A percentile compares a stretch with the other conserved stretches of the same genome.
Evolutionary conservation across 53 echinoderm and acorn worm species (phyloP).

Genomic region (Stichopus horrens): DNA sequence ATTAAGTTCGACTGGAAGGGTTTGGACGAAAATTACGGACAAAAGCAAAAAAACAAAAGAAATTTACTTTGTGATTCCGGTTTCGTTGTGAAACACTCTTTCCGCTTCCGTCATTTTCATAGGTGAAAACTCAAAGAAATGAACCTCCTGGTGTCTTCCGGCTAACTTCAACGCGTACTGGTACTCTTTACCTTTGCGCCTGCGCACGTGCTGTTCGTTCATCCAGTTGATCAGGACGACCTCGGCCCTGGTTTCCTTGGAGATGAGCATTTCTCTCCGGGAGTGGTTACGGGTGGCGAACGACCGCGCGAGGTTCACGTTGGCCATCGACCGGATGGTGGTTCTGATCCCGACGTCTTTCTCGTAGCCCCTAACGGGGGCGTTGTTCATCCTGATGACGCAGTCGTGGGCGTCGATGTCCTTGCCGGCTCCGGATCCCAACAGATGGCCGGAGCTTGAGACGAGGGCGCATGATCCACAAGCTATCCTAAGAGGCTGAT

Average conservation of each 20-base stretch:
- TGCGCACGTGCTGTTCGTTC: slow-evolving; percentile 62
- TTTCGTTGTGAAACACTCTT: slow-evolving; percentile 73
- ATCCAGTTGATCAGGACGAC: slow-evolving; percentile 86
- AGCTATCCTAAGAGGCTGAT: slow-evolving; percentile 65
- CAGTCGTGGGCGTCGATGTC: slow-evolving; percentile 76
- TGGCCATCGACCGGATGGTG: slow-evolving; percentile 77
- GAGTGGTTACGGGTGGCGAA: slow-evolving; percentile 61
- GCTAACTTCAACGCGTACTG: slow-evolving; percentile 68
- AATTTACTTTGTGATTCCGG: slow-evolving; percentile 74
- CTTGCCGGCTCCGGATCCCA: slow-evolving; percentile 63
- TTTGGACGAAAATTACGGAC: too few species aligned
- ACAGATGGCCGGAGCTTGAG: slow-evolving; percentile 80
- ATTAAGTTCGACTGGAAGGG: too few species aligned
- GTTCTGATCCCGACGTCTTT: slow-evolving; percentile 79
- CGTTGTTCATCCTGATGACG: slow-evolving; percentile 88
- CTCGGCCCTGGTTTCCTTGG: slow-evolving; percentile 65
- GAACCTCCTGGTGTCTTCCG: slow-evolving; percentile 61
- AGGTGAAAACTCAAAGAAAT: slow-evolving; percentile 69
- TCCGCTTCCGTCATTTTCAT: slow-evolving; percentile 71
- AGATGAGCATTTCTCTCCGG: slow-evolving; percentile 56
- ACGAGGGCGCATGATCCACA: slow-evolving; percentile 76
- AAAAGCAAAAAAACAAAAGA: neutral
- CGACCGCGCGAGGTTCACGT: slow-evolving; percentile 73
- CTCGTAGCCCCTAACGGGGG: slow-evolving; percentile 74
- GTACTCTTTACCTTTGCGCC: slow-evolving; percentile 66